phyloP scores from a whole-genome alignment of 2,113 vertebrate genomes.

The Stegastes partitus region DNA sequence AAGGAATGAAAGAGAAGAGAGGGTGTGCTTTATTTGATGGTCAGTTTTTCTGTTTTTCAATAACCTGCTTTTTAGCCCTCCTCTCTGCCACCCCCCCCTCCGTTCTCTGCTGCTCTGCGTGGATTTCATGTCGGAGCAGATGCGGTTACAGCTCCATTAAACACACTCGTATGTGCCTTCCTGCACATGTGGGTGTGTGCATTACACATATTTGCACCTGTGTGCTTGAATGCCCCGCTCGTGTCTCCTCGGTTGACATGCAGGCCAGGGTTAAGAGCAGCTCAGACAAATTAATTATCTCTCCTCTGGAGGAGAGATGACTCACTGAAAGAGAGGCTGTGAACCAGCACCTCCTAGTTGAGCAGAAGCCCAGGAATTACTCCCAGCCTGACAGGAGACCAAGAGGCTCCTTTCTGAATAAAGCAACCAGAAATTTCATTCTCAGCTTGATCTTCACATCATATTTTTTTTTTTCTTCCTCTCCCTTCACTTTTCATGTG shows the following conservation, averaged over 20 bases:
- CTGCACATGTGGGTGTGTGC: conserved; percentile 29
- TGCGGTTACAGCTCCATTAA: conserved; percentile 50
- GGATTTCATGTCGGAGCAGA: conserved; percentile 4
- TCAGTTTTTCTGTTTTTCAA: conserved; percentile 49
- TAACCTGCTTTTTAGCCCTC: conserved; percentile 37
- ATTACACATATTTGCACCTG: conserved; percentile 44
- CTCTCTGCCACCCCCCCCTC: background rate
- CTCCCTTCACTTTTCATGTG: conserved; percentile 35
- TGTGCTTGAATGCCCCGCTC: conserved; percentile 26
- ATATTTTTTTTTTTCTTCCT: conserved; percentile 16
- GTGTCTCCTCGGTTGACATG: conserved; percentile 43
- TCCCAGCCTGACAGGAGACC: conserved; percentile 42
- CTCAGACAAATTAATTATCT: conserved; percentile 79
- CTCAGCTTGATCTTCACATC: conserved; percentile 54
- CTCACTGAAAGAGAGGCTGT: conserved; percentile 58
- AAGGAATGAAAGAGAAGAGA: conserved; percentile 63
- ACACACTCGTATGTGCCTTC: conserved; percentile 9
- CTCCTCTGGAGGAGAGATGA: conserved; percentile 64
- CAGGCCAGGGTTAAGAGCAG: conserved; percentile 70
- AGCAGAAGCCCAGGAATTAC: conserved; percentile 58
- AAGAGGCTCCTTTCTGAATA: conserved; percentile 34
- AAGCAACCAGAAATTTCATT: conserved; percentile 57
- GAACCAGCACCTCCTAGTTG: conserved; percentile 51
- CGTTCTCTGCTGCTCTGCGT: conserved; percentile 17
- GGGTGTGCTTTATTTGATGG: conserved; percentile 54